A percentile compares a stretch with the other conserved stretches of the same genome.
Conservation (phyloP, 2,113 vertebrate genomes). For the Brachionichthys hirsutus region DNA sequence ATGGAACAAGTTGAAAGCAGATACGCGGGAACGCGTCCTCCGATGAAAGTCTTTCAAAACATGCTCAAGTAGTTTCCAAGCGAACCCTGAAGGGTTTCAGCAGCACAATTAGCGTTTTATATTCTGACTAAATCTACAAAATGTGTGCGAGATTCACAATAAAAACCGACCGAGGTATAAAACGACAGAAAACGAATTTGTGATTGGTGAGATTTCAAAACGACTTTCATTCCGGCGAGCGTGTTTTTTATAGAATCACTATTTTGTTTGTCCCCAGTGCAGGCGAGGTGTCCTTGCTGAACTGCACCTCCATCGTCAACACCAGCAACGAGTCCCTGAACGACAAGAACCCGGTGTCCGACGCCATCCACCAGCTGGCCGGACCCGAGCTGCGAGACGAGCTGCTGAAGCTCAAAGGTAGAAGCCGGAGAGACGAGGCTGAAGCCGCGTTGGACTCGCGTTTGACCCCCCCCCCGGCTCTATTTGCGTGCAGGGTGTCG, state of each 20-base stretch:
- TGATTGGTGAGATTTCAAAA: no score
- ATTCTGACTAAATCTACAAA: neutral
- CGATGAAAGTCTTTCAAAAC: constrained; percentile 37
- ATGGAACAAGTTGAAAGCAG: no score
- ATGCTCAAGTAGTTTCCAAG: constrained; percentile 9
- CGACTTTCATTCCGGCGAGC: no score
- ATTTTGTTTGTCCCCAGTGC: constrained; percentile 69
- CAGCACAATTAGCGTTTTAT: neutral
- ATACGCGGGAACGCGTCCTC: constrained; percentile 33
- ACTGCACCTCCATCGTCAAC: constrained; percentile 93
- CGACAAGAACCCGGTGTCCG: constrained; percentile 93
- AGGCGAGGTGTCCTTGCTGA: constrained; percentile 89
- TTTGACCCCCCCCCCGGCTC: no score
- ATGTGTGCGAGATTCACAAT: no score
- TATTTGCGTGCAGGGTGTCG: constrained; percentile 84
- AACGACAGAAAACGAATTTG: no score
- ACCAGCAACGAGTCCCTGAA: constrained; percentile 94
- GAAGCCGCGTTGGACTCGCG: no score
- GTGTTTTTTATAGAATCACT: no score
- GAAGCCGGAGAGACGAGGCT: neutral
- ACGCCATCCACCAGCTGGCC: constrained; percentile 87
- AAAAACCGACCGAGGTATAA: no score
- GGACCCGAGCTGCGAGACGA: constrained; percentile 91
- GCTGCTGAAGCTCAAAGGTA: constrained; percentile 92
- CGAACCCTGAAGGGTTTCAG: constrained; percentile 1